phyloP scores from a whole-genome alignment of 2,113 vertebrate genomes.

The Hippocampus barbouri region DNA sequence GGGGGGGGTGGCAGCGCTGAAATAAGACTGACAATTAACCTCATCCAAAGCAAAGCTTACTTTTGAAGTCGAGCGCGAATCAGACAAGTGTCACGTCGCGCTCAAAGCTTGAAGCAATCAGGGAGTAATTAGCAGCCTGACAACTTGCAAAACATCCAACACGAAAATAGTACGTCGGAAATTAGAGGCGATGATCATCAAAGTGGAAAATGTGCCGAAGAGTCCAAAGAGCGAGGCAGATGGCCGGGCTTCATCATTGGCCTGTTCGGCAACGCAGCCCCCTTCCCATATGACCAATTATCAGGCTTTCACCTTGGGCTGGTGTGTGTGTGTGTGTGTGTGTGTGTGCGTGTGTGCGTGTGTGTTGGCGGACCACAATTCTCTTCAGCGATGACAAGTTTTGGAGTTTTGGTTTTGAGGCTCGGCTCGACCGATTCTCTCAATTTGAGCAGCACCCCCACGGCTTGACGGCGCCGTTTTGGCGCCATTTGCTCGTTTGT shows the following conservation, averaged over 20 bases:
- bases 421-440: background rate
- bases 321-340: slow-evolving; percentile 28
- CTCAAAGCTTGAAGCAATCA: slow-evolving; percentile 21
- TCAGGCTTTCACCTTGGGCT: slow-evolving; percentile 72
- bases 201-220: slow-evolving; percentile 41
- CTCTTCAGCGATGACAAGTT: background rate
- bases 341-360: slow-evolving; percentile 29
- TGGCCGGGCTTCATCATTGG: slow-evolving; percentile 64
- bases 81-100: slow-evolving; percentile 7
- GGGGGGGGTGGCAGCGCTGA: slow-evolving; percentile 19
- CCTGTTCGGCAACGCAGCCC: slow-evolving; percentile 58
- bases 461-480: background rate
- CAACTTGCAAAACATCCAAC: slow-evolving; percentile 17
- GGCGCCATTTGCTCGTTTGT: background rate
- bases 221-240: slow-evolving; percentile 63
- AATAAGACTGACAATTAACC: slow-evolving; percentile 14
- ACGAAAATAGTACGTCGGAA: slow-evolving; percentile 44
- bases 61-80: slow-evolving; percentile 24
- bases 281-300: slow-evolving; percentile 77
- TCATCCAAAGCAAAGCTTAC: slow-evolving; percentile 17
- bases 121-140: slow-evolving; percentile 34
- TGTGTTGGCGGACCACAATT: slow-evolving; percentile 8
- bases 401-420: too few species aligned
- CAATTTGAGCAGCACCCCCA: background rate
- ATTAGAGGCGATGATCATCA: slow-evolving; percentile 51